Conservation (phyloP, 2,888 invertebrate genomes). For the Tetramorium bicarinatum region DNA sequence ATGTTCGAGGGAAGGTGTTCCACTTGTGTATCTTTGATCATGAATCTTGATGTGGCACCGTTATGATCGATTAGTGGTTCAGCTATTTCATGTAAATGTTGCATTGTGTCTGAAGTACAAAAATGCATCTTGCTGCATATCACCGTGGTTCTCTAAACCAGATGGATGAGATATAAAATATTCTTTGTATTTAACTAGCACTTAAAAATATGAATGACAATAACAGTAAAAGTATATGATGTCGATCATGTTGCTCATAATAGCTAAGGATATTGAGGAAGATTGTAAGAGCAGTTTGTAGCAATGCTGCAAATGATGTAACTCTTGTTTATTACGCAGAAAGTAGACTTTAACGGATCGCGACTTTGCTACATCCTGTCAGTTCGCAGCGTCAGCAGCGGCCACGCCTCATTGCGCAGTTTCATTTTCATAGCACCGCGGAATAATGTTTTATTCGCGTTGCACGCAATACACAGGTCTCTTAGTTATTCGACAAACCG, state of each 20-base stretch:
- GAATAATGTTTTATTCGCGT: slow-evolving; percentile 67
- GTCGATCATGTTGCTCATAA: not conserved
- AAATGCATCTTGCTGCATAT: not conserved
- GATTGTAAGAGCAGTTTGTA: slow-evolving; percentile 1
- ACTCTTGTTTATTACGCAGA: slow-evolving; percentile 20
- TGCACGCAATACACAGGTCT: slow-evolving; percentile 23
- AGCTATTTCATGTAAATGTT: not conserved
- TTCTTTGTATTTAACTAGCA: not conserved
- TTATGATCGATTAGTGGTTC: slow-evolving; percentile 12
- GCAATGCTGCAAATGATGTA: not conserved
- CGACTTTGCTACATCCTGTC: slow-evolving; percentile 1
- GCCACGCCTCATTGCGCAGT: slow-evolving; percentile 51
- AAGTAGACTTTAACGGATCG: slow-evolving; percentile 26
- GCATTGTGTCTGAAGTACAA: not conserved
- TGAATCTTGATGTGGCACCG: not conserved
- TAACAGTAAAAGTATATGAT: not conserved
- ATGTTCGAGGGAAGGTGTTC: slow-evolving; percentile 7
- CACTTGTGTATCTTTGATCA: slow-evolving; percentile 3
- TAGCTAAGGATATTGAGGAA: not conserved
- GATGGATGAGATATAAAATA: not conserved
- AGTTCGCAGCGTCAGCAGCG: slow-evolving; percentile 7
- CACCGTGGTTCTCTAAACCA: not conserved
- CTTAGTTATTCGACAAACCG: slow-evolving; percentile 62
- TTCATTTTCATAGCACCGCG: slow-evolving; percentile 56
- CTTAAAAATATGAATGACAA: not conserved